These are phyloP conservation scores for Arrhopalites spinosus DNA, from an alignment of 2,888 invertebrate genomes.

Conservation along the genomic window DNA sequence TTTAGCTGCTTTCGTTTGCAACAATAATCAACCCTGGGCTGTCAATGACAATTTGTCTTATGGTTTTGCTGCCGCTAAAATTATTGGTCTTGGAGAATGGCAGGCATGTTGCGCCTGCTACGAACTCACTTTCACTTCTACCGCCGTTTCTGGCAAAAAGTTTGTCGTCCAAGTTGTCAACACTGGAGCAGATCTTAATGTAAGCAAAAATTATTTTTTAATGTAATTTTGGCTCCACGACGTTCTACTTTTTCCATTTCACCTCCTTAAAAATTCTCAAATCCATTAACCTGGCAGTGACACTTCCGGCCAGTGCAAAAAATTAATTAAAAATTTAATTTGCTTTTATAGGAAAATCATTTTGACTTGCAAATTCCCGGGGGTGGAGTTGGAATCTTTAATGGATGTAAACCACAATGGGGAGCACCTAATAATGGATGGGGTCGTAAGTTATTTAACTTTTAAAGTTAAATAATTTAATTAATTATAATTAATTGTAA, in stretches of 20 bases:
- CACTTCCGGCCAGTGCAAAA: too few species aligned
- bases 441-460: conserved; percentile 1
- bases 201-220: too few species aligned
- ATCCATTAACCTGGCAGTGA: too few species aligned
- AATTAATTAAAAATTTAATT: too few species aligned
- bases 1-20: not conserved
- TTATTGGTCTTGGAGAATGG: conserved; percentile 29
- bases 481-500: not conserved
- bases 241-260: too few species aligned
- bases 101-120: conserved; percentile 45
- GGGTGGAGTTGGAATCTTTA: conserved; percentile 44
- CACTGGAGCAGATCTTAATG: conserved; percentile 43
- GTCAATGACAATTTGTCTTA: not conserved
- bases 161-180: conserved; percentile 46
- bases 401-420: conserved; percentile 45
- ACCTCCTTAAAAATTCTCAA: too few species aligned
- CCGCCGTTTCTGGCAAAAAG: conserved; percentile 38
- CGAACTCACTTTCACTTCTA: conserved; percentile 40
- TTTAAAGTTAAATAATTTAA: not conserved
- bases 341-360: conserved; percentile 35
- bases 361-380: conserved; percentile 47
- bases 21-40: not conserved
- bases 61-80: not conserved
- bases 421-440: not conserved
- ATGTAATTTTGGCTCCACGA: too few species aligned